Evolutionary conservation across 2,113 vertebrate species (phyloP).

Genomic region (Pyrgilauda ruficollis): DNA sequence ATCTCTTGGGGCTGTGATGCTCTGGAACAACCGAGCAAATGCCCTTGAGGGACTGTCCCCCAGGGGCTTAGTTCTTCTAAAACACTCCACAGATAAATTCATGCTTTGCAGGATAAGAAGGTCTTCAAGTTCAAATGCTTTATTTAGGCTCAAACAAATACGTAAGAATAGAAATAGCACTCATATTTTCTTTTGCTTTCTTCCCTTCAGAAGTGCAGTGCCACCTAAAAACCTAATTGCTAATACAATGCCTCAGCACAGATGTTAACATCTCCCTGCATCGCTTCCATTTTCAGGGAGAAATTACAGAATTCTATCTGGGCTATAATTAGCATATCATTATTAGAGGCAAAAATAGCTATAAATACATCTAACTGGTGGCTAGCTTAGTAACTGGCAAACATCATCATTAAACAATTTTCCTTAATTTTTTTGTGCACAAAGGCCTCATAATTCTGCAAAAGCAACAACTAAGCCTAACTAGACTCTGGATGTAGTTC

Average conservation of each 20-base stretch:
- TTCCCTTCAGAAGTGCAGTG: not conserved
- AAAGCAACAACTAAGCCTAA: not conserved
- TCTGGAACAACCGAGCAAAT: not conserved
- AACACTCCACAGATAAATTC: not conserved
- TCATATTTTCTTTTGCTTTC: not conserved
- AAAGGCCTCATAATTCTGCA: constrained; percentile 26
- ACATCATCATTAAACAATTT: constrained; percentile 65
- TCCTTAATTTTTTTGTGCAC: constrained; percentile 48
- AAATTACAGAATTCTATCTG: constrained; percentile 52
- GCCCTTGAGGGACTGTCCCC: not conserved
- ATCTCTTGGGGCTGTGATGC: not conserved
- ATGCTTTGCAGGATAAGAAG: not conserved
- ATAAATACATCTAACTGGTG: constrained; percentile 55
- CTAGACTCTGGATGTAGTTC: constrained; percentile 33
- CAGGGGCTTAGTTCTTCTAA: not conserved
- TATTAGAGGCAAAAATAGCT: constrained; percentile 53
- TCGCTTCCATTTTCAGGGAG: constrained; percentile 5
- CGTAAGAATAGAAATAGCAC: not conserved
- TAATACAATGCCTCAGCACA: not conserved
- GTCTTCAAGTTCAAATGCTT: constrained; percentile 4
- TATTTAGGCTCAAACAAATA: constrained; percentile 1
- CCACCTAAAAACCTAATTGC: constrained; percentile 14
- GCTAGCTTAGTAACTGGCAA: constrained; percentile 51
- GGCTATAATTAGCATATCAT: constrained; percentile 70
- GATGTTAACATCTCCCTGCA: constrained; percentile 41